These are phyloP conservation scores for Phymastichus coffea DNA, from an alignment of 1,140 invertebrate species.

Conservation along the genomic window DNA sequence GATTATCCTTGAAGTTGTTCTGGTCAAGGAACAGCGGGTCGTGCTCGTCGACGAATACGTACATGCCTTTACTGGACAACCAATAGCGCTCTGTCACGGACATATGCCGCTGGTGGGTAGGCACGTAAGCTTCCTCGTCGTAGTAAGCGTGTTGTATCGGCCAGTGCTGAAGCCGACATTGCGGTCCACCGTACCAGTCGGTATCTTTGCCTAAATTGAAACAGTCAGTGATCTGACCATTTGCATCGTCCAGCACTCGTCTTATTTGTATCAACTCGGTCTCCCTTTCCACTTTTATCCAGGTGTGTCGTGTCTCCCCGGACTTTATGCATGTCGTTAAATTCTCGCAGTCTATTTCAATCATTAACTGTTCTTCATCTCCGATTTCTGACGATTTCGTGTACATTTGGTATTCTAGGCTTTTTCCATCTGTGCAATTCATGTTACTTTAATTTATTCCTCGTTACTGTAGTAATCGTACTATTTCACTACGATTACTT, in stretches of 20 bases:
- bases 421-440: too few relatives aligned
- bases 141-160: conserved; percentile 65
- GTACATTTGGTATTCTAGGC: too few relatives aligned
- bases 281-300: conserved; percentile 24
- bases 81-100: conserved; percentile 75
- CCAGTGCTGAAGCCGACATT: conserved; percentile 64
- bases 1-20: conserved; percentile 60
- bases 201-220: conserved; percentile 33
- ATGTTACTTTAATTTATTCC: too few relatives aligned
- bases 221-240: conserved; percentile 38
- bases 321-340: conserved; percentile 30
- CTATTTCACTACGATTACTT: too few relatives aligned
- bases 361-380: neutral
- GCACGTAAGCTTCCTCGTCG: conserved; percentile 62
- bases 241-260: conserved; percentile 19
- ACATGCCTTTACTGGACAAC: conserved; percentile 69
- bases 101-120: conserved; percentile 64
- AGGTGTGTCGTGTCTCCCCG: conserved; percentile 24
- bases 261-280: conserved; percentile 31
- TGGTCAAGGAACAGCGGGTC: conserved; percentile 73
- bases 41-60: conserved; percentile 63
- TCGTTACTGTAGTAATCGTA: too few relatives aligned
- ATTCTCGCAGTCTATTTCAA: conserved; percentile 12
- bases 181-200: conserved; percentile 65
- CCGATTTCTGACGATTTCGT: neutral